Evolutionary conservation across 1,140 invertebrate genomes (phyloP).

Genomic region (Archivesica marissinica): DNA sequence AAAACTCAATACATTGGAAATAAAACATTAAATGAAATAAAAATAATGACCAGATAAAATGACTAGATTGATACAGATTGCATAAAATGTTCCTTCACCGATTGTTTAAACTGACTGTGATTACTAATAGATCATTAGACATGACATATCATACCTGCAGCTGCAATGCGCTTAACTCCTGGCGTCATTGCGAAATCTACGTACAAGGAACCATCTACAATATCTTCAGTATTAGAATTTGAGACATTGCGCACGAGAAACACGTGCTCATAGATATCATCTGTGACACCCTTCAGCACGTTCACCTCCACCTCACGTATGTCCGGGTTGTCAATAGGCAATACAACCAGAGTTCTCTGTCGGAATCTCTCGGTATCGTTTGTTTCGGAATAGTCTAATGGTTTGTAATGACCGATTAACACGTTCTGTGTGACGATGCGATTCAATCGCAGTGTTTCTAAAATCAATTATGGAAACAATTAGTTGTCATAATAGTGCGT

Average conservation of each 20-base stretch:
- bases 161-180: neutral
- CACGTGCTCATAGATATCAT: slow-evolving; percentile 34
- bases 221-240: neutral
- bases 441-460: slow-evolving; percentile 44
- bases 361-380: neutral
- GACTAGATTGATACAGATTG: too few relatives aligned
- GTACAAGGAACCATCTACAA: slow-evolving; percentile 4
- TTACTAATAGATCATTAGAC: too few relatives aligned
- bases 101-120: too few relatives aligned
- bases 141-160: too few relatives aligned
- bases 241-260: slow-evolving; percentile 29
- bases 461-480: too few relatives aligned
- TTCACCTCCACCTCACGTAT: slow-evolving; percentile 43
- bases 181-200: slow-evolving; percentile 26
- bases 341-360: slow-evolving; percentile 36
- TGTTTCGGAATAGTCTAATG: neutral
- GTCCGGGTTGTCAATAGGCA: slow-evolving; percentile 29
- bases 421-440: slow-evolving; percentile 42
- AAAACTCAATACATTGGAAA: too few relatives aligned
- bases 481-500: too few relatives aligned
- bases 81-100: too few relatives aligned
- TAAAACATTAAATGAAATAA: too few relatives aligned
- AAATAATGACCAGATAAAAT: too few relatives aligned
- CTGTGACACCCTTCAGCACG: neutral
- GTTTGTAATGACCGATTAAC: slow-evolving; percentile 42